These are phyloP conservation scores for Natrix natrix DNA, from an alignment of 2,797 vertebrate species.

Conservation along the genomic window DNA sequence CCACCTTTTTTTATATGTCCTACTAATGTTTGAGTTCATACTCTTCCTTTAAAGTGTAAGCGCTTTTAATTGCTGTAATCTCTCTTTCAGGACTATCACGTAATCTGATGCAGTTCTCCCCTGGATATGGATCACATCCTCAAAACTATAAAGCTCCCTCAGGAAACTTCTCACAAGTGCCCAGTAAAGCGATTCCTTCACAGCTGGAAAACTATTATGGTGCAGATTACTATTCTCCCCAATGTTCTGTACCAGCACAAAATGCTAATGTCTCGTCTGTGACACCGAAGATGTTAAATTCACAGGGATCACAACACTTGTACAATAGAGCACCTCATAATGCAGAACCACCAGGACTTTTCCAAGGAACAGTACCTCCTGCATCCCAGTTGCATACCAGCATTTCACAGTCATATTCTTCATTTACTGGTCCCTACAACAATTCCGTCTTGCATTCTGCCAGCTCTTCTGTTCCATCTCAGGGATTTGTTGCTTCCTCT, in stretches of 20 bases:
- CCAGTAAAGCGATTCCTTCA: conserved; percentile 78
- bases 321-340: conserved; percentile 67
- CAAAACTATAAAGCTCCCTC: conserved; percentile 76
- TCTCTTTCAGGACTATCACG: conserved; percentile 80
- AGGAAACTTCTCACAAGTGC: conserved; percentile 74
- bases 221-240: conserved; percentile 79
- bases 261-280: conserved; percentile 62
- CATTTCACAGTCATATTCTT: conserved; percentile 74
- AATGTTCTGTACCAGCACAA: conserved; percentile 75
- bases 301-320: conserved; percentile 67
- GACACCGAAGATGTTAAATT: conserved; percentile 64
- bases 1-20: background rate
- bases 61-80: conserved; percentile 2
- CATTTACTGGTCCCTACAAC: conserved; percentile 67
- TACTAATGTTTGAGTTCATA: background rate
- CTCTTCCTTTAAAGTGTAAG: background rate
- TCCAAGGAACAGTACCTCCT: conserved; percentile 66
- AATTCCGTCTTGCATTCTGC: conserved; percentile 68
- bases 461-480: conserved; percentile 76
- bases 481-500: conserved; percentile 78
- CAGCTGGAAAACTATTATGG: conserved; percentile 75
- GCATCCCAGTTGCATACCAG: conserved; percentile 70
- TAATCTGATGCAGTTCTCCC: conserved; percentile 74
- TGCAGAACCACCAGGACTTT: conserved; percentile 45
- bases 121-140: conserved; percentile 76